Percentiles rank a stretch among this genome's conserved stretches.
Evolutionary conservation across 2,797 vertebrate species (phyloP).

Genomic region (Crypturellus tataupa): DNA sequence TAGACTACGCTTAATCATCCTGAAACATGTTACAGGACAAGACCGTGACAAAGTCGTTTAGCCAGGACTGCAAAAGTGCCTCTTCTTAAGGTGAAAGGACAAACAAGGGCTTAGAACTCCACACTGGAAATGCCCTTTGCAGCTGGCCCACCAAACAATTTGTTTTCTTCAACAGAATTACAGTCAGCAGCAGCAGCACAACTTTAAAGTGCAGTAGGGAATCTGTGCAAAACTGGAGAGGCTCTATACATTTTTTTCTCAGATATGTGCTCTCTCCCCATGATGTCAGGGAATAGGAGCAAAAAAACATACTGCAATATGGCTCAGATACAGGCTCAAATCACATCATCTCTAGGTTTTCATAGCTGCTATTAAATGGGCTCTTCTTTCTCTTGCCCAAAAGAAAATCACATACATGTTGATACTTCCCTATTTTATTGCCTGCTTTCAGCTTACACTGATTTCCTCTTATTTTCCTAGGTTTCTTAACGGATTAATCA

Average conservation of each 20-base stretch:
- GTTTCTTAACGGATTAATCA: not conserved
- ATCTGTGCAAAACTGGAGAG: not conserved
- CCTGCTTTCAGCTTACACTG: not conserved
- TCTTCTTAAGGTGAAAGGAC: not conserved
- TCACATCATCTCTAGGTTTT: not conserved
- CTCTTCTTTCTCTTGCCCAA: not conserved
- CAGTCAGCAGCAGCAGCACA: not conserved
- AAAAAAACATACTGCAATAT: not conserved
- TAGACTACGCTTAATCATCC: not conserved
- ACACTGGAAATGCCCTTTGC: not conserved
- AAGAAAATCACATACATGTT: not conserved
- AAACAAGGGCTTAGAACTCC: not conserved
- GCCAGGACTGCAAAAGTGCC: not conserved
- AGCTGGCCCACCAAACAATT: not conserved
- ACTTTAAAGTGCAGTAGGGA: constrained; percentile 54
- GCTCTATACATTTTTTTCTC: not conserved
- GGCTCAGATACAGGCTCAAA: not conserved
- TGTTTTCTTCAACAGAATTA: not conserved
- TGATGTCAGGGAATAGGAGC: not conserved
- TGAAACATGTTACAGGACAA: accelerated
- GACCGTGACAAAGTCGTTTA: not conserved
- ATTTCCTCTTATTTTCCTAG: not conserved
- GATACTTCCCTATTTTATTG: not conserved
- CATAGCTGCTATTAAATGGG: not conserved
- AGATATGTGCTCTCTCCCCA: not conserved